Evolutionary conservation across 2,113 vertebrate genomes (phyloP).

Genomic region (Phylloscopus trochilus): DNA sequence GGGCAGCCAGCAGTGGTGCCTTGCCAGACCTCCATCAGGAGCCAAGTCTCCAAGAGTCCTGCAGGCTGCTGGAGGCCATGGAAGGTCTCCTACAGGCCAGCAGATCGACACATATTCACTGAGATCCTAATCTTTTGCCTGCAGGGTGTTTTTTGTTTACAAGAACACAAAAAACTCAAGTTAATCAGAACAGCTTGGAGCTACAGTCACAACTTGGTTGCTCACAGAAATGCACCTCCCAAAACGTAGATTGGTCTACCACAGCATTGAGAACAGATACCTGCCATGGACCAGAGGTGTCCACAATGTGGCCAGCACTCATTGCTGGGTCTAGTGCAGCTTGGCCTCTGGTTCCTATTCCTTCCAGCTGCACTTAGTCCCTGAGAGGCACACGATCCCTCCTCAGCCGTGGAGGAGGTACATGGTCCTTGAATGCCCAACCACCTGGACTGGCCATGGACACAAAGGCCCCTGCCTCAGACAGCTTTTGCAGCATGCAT

Average conservation of each 20-base stretch:
- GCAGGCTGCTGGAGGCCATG: not conserved
- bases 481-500: not conserved
- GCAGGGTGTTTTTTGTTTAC: not conserved
- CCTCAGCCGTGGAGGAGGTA: not conserved
- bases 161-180: not conserved
- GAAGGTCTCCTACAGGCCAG: not conserved
- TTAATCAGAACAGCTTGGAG: not conserved
- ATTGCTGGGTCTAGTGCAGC: not conserved
- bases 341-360: not conserved
- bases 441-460: not conserved
- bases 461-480: not conserved
- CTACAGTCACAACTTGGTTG: not conserved
- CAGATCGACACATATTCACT: not conserved
- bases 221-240: not conserved
- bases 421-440: not conserved
- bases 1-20: not conserved
- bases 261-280: fast-evolving
- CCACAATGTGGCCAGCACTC: not conserved
- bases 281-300: not conserved
- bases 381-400: fast-evolving
- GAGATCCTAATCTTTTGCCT: not conserved
- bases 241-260: not conserved
- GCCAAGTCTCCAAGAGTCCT: not conserved
- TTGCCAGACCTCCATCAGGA: not conserved
- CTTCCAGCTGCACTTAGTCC: not conserved